Conservation (phyloP, 2,888 invertebrate genomes). For the Lithophane ornitopus region DNA sequence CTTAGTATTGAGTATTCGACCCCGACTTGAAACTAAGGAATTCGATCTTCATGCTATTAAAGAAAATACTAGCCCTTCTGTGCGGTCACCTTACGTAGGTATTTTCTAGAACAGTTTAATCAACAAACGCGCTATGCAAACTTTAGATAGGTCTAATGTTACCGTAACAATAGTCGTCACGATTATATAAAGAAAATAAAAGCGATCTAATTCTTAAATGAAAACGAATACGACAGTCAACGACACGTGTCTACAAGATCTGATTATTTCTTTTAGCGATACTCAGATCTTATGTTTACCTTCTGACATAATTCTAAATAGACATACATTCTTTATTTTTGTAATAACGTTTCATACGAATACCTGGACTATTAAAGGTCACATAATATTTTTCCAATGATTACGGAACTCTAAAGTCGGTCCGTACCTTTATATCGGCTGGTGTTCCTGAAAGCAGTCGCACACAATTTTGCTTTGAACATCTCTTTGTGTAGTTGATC, state of each 20-base stretch:
- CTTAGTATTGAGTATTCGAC: not conserved
- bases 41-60: not conserved
- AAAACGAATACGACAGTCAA: not conserved
- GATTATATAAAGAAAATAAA: not conserved
- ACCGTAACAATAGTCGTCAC: not conserved
- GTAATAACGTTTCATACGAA: not conserved
- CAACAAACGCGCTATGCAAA: not conserved
- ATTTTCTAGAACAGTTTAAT: slow-evolving; percentile 6
- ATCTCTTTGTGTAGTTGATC: slow-evolving; percentile 64
- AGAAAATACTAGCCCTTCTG: no score
- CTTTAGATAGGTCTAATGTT: not conserved
- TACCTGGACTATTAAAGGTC: slow-evolving; percentile 10
- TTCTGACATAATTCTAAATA: not conserved
- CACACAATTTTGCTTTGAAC: slow-evolving; percentile 65
- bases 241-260: not conserved
- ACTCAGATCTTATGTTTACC: not conserved
- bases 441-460: slow-evolving; percentile 63
- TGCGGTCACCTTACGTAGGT: not conserved
- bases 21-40: not conserved
- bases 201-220: not conserved
- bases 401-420: slow-evolving; percentile 59
- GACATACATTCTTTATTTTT: not conserved
- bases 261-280: slow-evolving; percentile 1
- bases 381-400: slow-evolving; percentile 28
- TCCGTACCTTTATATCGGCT: slow-evolving; percentile 64